Percentiles rank a stretch among this genome's conserved stretches.
Conservation (phyloP, 2,113 vertebrate species). For the Brachyistius frenatus region DNA sequence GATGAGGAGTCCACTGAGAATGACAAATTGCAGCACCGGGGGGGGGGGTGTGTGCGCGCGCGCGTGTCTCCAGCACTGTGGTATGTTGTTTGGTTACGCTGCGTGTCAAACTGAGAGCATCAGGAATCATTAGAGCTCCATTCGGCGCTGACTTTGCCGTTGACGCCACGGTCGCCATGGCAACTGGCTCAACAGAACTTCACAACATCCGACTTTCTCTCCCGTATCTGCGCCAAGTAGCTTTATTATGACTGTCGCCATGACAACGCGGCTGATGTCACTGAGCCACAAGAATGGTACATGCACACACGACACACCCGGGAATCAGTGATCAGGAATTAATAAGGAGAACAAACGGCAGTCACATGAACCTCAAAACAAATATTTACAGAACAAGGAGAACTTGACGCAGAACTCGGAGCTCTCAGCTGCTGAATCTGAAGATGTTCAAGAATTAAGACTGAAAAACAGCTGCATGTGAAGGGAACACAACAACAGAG, state of each 20-base stretch:
- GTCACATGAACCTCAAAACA: background rate
- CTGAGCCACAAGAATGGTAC: background rate
- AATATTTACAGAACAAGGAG: conserved; percentile 5
- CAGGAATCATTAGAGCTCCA: conserved; percentile 69
- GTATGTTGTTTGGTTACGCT: conserved; percentile 59
- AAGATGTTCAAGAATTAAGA: background rate
- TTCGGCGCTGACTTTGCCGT: conserved; percentile 16
- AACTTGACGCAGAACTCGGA: background rate
- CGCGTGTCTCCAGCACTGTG: conserved; percentile 11
- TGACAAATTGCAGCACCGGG: conserved; percentile 21
- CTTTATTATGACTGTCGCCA: conserved; percentile 81
- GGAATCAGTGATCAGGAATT: background rate
- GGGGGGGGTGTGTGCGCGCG: conserved; percentile 3
- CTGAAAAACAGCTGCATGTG: too few species aligned
- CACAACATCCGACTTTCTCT: conserved; percentile 60
- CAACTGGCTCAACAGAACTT: conserved; percentile 75
- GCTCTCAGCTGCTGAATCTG: background rate
- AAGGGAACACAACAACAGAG: too few species aligned
- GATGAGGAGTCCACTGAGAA: background rate
- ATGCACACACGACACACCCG: background rate
- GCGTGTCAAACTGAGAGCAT: conserved; percentile 61
- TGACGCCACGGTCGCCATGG: conserved; percentile 67
- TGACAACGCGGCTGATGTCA: conserved; percentile 52
- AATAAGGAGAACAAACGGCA: background rate
- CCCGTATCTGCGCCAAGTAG: conserved; percentile 10